Evolutionary conservation across 2,888 invertebrate genomes (phyloP).

Genomic region (Ophonus ardosiacus): DNA sequence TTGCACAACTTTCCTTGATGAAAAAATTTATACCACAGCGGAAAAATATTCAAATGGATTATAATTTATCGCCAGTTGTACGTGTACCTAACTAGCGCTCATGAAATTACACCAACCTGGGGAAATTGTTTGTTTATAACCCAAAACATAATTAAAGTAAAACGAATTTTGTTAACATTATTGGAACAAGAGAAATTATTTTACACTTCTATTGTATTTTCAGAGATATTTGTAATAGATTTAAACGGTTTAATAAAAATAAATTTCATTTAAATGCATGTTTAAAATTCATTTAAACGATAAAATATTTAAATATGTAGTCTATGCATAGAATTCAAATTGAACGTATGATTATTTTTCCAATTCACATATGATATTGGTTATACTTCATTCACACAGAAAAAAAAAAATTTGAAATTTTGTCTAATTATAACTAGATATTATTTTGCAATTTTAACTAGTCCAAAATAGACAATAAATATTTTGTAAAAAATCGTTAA

Average conservation of each 20-base stretch:
- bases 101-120: neutral
- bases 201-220: neutral
- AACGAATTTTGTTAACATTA: conserved; percentile 1
- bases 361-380: too few species aligned
- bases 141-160: neutral
- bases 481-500: too few species aligned
- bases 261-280: neutral
- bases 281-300: neutral
- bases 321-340: too few species aligned
- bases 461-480: too few species aligned
- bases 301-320: neutral
- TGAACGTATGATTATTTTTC: too few species aligned
- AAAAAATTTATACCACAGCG: conserved; percentile 22
- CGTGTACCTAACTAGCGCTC: neutral
- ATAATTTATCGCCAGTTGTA: conserved; percentile 22
- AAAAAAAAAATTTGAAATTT: too few species aligned
- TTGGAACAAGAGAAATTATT: neutral
- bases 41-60: conserved; percentile 32
- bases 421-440: too few species aligned
- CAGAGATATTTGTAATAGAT: neutral
- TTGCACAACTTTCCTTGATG: conserved; percentile 36
- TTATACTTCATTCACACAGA: too few species aligned
- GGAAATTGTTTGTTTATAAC: conserved; percentile 18
- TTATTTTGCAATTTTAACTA: too few species aligned
- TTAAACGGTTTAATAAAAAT: neutral